Conservation (phyloP, 1,140 invertebrate species). For the Sesamia nonagrioides region DNA sequence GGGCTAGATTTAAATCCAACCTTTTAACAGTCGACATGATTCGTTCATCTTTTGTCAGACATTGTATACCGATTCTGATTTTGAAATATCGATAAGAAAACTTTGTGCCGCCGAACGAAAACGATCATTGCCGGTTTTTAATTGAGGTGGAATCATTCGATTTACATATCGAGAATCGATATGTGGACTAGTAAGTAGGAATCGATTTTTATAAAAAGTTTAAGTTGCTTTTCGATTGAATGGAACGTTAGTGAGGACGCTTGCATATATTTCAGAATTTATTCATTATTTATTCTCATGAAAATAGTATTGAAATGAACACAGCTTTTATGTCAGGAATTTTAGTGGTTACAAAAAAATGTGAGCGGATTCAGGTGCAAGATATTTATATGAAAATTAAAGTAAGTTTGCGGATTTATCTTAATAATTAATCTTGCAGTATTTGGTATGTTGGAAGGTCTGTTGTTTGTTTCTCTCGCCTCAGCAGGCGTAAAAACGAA, state of each 20-base stretch:
- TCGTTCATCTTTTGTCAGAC: slow-evolving; percentile 10
- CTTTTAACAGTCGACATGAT: slow-evolving; percentile 6
- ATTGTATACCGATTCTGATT: slow-evolving; percentile 61
- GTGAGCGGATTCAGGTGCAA: not conserved
- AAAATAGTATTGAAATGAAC: not conserved
- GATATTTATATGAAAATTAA: not conserved
- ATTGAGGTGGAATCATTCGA: slow-evolving; percentile 31
- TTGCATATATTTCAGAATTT: not conserved
- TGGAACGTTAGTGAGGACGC: not conserved
- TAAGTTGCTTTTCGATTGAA: slow-evolving; percentile 9
- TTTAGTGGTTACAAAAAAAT: not conserved
- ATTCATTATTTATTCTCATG: slow-evolving; percentile 1
- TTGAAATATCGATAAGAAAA: slow-evolving; percentile 23
- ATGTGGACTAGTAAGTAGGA: slow-evolving; percentile 20
- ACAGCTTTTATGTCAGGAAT: not conserved
- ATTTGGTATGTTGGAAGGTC: not conserved
- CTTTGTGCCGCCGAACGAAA: slow-evolving; percentile 14
- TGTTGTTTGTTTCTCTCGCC: too few relatives aligned
- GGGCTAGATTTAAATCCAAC: not conserved
- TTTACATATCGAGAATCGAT: slow-evolving; percentile 45
- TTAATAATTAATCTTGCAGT: not conserved
- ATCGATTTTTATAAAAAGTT: not conserved
- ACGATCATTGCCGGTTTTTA: slow-evolving; percentile 37
- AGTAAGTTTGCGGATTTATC: not conserved
- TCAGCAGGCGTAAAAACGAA: too few relatives aligned